phyloP scores from a whole-genome alignment of 1,140 invertebrate species.

The Drosophila eugracilis region DNA sequence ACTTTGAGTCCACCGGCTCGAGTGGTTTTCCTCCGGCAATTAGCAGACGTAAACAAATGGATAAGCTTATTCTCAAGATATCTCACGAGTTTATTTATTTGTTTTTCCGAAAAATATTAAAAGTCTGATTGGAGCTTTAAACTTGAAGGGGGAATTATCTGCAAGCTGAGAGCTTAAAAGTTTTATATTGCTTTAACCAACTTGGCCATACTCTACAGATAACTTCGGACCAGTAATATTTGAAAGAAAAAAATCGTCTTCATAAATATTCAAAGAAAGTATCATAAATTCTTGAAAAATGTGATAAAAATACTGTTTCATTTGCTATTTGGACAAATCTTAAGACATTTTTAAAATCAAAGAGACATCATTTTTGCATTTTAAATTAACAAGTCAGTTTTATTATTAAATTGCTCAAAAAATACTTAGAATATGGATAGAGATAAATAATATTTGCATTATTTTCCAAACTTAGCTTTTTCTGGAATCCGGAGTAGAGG shows the following conservation, averaged over 20 bases:
- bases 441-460: conserved; percentile 13
- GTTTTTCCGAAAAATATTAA: background rate
- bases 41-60: conserved; percentile 41
- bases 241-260: too few species aligned
- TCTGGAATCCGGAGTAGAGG: background rate
- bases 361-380: too few species aligned
- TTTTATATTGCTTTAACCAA: background rate
- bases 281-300: too few species aligned
- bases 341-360: too few species aligned
- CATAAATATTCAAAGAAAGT: too few species aligned
- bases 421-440: background rate
- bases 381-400: too few species aligned
- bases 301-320: too few species aligned
- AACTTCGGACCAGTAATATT: too few species aligned
- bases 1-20: background rate
- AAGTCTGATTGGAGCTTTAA: background rate
- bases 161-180: background rate
- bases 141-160: background rate
- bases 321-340: too few species aligned
- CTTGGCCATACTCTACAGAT: too few species aligned
- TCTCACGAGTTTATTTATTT: conserved; percentile 21
- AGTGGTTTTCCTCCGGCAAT: conserved; percentile 2
- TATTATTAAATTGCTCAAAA: background rate
- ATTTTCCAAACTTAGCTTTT: background rate
- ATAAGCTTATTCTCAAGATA: conserved; percentile 10